These are phyloP conservation scores for Ips nitidus DNA, from an alignment of 1,140 invertebrate species.

Conservation along the genomic window DNA sequence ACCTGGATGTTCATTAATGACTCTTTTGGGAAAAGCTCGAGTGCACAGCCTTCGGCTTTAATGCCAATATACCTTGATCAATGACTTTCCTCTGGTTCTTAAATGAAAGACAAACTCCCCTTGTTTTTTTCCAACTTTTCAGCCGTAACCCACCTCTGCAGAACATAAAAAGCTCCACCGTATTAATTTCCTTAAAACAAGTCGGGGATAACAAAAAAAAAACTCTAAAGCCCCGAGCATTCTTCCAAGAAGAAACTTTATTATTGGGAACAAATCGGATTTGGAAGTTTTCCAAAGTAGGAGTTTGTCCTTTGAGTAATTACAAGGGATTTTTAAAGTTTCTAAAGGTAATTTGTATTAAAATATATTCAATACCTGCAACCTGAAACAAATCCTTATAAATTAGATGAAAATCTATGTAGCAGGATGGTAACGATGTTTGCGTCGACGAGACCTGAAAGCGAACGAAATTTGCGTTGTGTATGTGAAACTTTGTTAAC, in stretches of 20 bases:
- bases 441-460: constrained; percentile 9
- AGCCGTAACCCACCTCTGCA: too few species aligned
- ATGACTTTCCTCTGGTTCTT: neutral
- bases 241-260: constrained; percentile 18
- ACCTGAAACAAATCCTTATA: constrained; percentile 11
- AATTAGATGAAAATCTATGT: constrained; percentile 27
- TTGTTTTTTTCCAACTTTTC: too few species aligned
- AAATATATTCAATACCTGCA: constrained; percentile 14
- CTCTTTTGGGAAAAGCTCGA: neutral
- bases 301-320: constrained; percentile 21
- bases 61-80: neutral
- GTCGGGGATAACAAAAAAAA: neutral
- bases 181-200: constrained; percentile 13
- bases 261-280: constrained; percentile 26
- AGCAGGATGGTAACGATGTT: constrained; percentile 13
- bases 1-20: neutral
- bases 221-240: neutral
- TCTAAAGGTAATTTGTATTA: constrained; percentile 20
- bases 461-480: constrained; percentile 13
- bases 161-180: too few species aligned
- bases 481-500: constrained; percentile 21
- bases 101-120: too few species aligned
- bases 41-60: neutral
- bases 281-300: constrained; percentile 9
- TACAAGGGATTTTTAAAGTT: constrained; percentile 17